phyloP scores from a whole-genome alignment of 2,797 vertebrate species.

The Smutsia gigantea region DNA sequence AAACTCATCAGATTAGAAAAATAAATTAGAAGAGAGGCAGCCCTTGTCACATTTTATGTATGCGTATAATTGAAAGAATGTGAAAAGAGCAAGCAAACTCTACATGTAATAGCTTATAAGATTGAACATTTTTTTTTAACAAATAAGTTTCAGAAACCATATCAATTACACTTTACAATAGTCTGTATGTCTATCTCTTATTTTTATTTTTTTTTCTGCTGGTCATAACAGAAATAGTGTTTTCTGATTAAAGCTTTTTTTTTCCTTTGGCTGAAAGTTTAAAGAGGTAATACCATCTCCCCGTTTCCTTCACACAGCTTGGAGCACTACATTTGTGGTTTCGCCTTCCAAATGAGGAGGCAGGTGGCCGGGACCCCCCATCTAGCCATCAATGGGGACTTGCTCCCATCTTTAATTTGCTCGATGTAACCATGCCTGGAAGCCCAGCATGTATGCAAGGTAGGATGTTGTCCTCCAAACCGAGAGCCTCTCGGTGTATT shows the following conservation, averaged over 20 bases:
- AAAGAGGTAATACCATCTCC: not conserved
- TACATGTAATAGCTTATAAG: not conserved
- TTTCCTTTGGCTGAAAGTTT: not conserved
- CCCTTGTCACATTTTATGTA: conserved; percentile 49
- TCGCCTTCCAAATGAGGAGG: not conserved
- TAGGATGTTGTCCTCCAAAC: not conserved
- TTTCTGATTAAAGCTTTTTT: not conserved
- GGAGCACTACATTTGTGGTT: not conserved
- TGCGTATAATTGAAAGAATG: conserved; percentile 76
- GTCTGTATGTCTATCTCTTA: not conserved
- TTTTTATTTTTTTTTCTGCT: conserved; percentile 36
- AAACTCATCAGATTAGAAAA: conserved; percentile 44
- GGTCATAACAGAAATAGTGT: not conserved
- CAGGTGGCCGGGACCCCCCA: too few species aligned
- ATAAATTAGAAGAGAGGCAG: conserved; percentile 52
- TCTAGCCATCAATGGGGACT: not conserved
- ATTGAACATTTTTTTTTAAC: not conserved
- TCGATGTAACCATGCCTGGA: fast-evolving
- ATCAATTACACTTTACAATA: not conserved
- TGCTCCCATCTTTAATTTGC: not conserved
- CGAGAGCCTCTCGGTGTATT: not conserved
- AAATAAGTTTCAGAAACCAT: conserved; percentile 41
- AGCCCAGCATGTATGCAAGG: not conserved
- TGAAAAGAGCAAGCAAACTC: conserved; percentile 29
- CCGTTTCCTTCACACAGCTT: not conserved